These are phyloP conservation scores for Xestobium rufovillosum DNA, from an alignment of 2,888 invertebrate species.

Conservation along the genomic window DNA sequence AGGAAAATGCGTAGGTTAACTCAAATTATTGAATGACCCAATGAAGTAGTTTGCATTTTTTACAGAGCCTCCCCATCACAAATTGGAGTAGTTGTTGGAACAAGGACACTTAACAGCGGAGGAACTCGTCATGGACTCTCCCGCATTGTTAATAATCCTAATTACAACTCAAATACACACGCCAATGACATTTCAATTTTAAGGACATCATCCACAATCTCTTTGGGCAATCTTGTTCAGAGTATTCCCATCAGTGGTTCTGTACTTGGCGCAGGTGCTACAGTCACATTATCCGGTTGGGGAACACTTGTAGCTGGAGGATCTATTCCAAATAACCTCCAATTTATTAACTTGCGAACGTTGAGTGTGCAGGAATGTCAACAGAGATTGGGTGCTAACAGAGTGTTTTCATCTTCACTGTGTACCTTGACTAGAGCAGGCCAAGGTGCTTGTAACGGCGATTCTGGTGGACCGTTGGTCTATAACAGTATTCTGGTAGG, in stretches of 20 bases:
- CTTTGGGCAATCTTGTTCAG: background rate
- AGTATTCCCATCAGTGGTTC: background rate
- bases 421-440: constrained; percentile 2
- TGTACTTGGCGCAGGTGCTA: background rate
- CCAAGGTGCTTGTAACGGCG: constrained; percentile 2
- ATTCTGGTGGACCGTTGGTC: constrained; percentile 1
- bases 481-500: background rate
- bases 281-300: background rate
- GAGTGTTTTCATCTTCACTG: background rate
- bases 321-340: background rate
- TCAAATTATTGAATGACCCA: too few species aligned
- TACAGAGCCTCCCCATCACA: background rate
- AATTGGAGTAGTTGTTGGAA: background rate
- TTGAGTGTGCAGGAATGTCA: background rate
- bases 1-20: too few species aligned
- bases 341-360: background rate
- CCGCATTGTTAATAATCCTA: constrained; percentile 1
- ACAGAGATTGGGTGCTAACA: background rate
- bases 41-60: too few species aligned
- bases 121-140: background rate
- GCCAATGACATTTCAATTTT: background rate
- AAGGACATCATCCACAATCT: background rate
- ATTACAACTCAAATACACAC: background rate
- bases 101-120: background rate
- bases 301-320: background rate